Evolutionary conservation across 2,797 vertebrate genomes (phyloP).

Genomic region (Tenualosa thibaudeaui): DNA sequence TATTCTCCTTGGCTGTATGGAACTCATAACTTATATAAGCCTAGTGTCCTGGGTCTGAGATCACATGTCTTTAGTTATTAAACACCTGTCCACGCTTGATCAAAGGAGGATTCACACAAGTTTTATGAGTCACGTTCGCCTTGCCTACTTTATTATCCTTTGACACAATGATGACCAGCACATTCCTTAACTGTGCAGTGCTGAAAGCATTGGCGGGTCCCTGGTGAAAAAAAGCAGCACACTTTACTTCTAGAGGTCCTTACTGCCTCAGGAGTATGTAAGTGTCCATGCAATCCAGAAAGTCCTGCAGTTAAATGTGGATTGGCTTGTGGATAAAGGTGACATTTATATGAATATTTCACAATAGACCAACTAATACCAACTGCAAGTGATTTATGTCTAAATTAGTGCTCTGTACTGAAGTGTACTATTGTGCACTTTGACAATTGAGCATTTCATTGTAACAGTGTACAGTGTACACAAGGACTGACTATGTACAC

Average conservation of each 20-base stretch:
- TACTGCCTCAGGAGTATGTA: background rate
- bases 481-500: background rate
- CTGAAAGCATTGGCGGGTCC: background rate
- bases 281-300: background rate
- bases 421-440: no score
- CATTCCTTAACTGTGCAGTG: conserved; percentile 1
- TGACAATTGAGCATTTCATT: no score
- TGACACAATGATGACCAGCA: conserved; percentile 23
- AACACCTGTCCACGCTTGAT: conserved; percentile 23
- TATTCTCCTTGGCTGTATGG: background rate
- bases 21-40: conserved; percentile 14
- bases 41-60: conserved; percentile 2
- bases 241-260: background rate
- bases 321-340: background rate
- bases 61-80: conserved; percentile 26
- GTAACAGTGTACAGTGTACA: no score
- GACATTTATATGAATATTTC: background rate
- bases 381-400: no score
- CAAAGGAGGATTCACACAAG: conserved; percentile 25
- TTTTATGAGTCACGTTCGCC: conserved; percentile 18
- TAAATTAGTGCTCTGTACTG: no score
- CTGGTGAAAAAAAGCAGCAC: background rate
- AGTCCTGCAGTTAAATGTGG: background rate
- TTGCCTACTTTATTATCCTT: conserved; percentile 16
- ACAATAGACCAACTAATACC: background rate